A percentile compares a stretch with the other conserved stretches of the same genome.
phyloP scores from a whole-genome alignment of 2,797 vertebrate genomes.

The Sebastes steindachneri region DNA sequence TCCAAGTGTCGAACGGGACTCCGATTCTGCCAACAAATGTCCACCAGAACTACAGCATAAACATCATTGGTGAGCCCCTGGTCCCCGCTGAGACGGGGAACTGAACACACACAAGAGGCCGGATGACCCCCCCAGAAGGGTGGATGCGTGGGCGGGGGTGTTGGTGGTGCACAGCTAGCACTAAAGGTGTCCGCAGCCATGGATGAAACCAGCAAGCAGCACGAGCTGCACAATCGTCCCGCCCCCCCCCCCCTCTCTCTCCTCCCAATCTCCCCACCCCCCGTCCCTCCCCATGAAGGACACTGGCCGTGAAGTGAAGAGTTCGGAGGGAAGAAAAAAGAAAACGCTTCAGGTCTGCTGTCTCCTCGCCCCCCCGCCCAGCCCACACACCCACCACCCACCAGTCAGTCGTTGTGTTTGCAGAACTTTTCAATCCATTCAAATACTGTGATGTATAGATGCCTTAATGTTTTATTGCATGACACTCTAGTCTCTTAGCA shows the following conservation, averaged over 20 bases:
- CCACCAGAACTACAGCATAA: conserved; percentile 99
- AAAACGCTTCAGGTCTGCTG: conserved; percentile 83
- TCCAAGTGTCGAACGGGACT: conserved; percentile 99
- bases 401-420: conserved; percentile 96
- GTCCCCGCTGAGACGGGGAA: conserved; percentile 98
- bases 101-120: conserved; percentile 82
- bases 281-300: conserved; percentile 61
- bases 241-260: neutral
- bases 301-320: conserved; percentile 79
- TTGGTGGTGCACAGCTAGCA: conserved; percentile 56
- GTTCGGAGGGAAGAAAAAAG: conserved; percentile 70
- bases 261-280: neutral
- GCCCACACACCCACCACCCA: conserved; percentile 82
- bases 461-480: conserved; percentile 99
- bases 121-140: conserved; percentile 40
- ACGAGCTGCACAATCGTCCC: conserved; percentile 65
- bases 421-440: conserved; percentile 91
- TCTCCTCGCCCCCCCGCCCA: conserved; percentile 33
- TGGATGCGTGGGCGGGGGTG: conserved; percentile 48
- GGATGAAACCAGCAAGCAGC: conserved; percentile 94
- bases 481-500: conserved; percentile 90
- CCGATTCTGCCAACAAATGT: conserved; percentile 99
- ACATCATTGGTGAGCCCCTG: conserved; percentile 99
- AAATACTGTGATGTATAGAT: conserved; percentile 99
- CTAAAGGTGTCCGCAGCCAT: conserved; percentile 73